These are phyloP conservation scores for Pectinophora gossypiella DNA, from an alignment of 1,140 invertebrate species.

Conservation along the genomic window DNA sequence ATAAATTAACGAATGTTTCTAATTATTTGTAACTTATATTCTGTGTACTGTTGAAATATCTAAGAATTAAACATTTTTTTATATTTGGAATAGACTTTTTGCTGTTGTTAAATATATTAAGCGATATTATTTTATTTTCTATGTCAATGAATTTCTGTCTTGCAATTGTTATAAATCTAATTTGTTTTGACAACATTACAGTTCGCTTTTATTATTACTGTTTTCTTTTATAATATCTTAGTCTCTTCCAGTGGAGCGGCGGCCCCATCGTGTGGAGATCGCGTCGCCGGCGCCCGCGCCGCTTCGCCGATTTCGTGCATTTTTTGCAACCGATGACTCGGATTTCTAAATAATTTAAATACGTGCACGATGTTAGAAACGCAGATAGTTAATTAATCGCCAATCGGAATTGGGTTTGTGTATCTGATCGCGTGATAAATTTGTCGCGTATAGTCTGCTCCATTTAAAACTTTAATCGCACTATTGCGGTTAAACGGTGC, in stretches of 20 bases:
- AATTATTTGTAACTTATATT: too few species aligned
- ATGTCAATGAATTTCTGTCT: too few species aligned
- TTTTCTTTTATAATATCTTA: too few species aligned
- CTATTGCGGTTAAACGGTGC: not conserved
- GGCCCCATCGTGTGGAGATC: not conserved
- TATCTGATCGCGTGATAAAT: constrained; percentile 40
- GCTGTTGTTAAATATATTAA: too few species aligned
- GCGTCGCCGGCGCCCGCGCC: constrained; percentile 32
- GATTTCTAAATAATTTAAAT: constrained; percentile 75
- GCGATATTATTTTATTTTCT: too few species aligned
- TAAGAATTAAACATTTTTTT: too few species aligned
- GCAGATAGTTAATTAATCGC: constrained; percentile 45
- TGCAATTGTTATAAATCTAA: too few species aligned
- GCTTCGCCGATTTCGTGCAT: constrained; percentile 60
- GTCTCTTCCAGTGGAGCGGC: constrained; percentile 8
- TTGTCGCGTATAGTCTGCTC: constrained; percentile 20
- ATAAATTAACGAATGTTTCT: too few species aligned
- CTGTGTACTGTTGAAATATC: too few species aligned
- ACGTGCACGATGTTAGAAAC: constrained; percentile 46
- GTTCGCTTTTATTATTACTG: too few species aligned
- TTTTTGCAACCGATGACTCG: constrained; percentile 57
- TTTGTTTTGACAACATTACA: too few species aligned
- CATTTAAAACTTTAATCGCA: not conserved
- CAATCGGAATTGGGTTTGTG: constrained; percentile 50
- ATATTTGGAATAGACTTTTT: too few species aligned